Evolutionary conservation across 1,140 invertebrate species (phyloP), one percentile per base, ranked within the genome.

Genomic region (Psix sp.): DNA sequence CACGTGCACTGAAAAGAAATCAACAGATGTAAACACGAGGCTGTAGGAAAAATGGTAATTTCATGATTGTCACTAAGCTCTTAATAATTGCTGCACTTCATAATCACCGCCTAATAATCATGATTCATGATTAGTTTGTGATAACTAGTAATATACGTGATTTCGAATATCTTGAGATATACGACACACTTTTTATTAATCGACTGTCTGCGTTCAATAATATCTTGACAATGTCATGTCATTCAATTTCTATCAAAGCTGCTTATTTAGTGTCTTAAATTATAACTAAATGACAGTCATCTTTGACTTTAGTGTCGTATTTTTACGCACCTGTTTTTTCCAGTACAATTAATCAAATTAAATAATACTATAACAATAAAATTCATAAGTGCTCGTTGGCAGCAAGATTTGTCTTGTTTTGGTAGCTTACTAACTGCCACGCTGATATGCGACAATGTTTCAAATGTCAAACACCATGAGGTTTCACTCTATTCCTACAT

Each of bases 111-210:
- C 26, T n/a, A n/a, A n/a, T n/a, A n/a, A n/a, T n/a, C n/a, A 29
- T 2, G 7, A 10, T 29, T 10, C 26, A 29, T 29, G 4, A 33
- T 11, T n/a, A 6, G 10, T 6, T 5, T 35, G 7, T 43, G 35
- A 63, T 43, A 63, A 42, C 7, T 52, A 4, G 18, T 51, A 49
- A 62, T 45, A 45, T 52, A 63, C 45, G 38, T 38, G 39, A 18
- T 31, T 36, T 3, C 6, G n/a, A 48, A 63, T 63, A 65, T 65
- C 48, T 54, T 39, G 20, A 45, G 49, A 54, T 54, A 65, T 15
- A 42, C 46, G 60, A 65, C 60, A 65, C 33, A 65, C 48, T 65
- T 52, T 63, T 54, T 39, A 11, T 11, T 18, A 13, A 36, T 16
- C 15, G 29, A 35, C 13, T 46, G 40, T 65, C 29, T 54, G 33